Evolutionary conservation across 2,113 vertebrate species (phyloP).

Genomic region (Pyrgilauda ruficollis): DNA sequence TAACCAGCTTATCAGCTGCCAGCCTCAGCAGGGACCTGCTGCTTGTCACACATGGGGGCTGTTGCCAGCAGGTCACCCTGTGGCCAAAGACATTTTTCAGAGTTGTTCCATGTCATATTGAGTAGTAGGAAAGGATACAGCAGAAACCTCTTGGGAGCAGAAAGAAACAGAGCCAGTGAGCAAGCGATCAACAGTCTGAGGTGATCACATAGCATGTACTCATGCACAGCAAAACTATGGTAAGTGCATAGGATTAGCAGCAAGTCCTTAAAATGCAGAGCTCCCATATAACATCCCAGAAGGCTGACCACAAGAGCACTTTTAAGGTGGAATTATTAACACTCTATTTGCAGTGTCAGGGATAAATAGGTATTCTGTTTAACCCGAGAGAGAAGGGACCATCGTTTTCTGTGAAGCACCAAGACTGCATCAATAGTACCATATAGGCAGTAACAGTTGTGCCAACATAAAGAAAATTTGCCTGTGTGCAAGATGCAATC

Average conservation of each 20-base stretch:
- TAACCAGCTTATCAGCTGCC: slow-evolving; percentile 33
- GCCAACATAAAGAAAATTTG: neutral
- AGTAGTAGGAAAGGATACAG: neutral
- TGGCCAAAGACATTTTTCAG: neutral
- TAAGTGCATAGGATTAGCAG: neutral
- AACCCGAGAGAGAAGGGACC: neutral
- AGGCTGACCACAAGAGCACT: neutral
- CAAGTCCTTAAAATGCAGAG: neutral
- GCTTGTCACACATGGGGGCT: neutral
- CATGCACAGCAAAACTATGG: neutral
- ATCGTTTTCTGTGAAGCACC: neutral
- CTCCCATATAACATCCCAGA: neutral
- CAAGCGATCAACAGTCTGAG: neutral
- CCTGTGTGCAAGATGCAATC: neutral
- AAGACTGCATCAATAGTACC: neutral
- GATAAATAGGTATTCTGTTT: neutral
- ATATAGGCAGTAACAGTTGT: neutral
- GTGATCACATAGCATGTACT: neutral
- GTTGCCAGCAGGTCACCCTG: neutral
- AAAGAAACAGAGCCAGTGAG: neutral
- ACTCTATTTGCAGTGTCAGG: neutral
- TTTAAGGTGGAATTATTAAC: neutral
- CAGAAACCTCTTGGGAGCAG: neutral
- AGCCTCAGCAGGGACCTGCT: neutral
- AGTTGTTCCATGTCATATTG: neutral